These are phyloP conservation scores for Syrphus vitripennis DNA, from an alignment of 2,888 invertebrate genomes.

Conservation along the genomic window DNA sequence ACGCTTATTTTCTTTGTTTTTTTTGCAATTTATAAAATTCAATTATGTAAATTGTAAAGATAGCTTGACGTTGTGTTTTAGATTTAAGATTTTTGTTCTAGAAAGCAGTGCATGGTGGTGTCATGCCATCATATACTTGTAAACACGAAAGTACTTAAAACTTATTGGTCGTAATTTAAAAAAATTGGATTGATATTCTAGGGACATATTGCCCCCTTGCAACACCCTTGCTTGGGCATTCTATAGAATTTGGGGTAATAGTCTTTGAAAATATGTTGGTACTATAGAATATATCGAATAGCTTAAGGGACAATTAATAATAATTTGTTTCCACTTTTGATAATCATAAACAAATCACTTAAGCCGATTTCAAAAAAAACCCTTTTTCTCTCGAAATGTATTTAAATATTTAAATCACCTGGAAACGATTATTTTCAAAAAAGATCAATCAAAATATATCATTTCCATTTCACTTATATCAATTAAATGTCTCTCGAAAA, in stretches of 20 bases:
- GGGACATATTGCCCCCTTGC: too few species aligned
- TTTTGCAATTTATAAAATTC: background rate
- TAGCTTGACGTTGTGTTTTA: background rate
- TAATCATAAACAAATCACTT: too few species aligned
- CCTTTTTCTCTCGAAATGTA: too few species aligned
- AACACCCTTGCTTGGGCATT: too few species aligned
- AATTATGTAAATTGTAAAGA: background rate
- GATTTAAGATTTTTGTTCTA: background rate
- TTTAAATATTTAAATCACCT: background rate
- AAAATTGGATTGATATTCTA: too few species aligned
- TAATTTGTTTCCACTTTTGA: too few species aligned
- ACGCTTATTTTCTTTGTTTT: background rate
- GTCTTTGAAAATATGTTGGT: too few species aligned
- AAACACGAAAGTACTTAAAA: conserved; percentile 26
- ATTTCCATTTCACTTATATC: background rate
- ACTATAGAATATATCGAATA: too few species aligned
- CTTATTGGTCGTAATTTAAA: background rate
- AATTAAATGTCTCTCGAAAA: background rate
- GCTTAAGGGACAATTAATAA: too few species aligned
- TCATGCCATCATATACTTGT: background rate
- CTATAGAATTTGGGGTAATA: too few species aligned
- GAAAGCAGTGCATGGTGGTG: background rate
- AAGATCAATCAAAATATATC: background rate
- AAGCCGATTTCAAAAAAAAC: too few species aligned
- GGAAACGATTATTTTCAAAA: background rate